These are phyloP conservation scores for Okamejei kenojei DNA, from an alignment of 2,797 vertebrate genomes.

Conservation along the genomic window DNA sequence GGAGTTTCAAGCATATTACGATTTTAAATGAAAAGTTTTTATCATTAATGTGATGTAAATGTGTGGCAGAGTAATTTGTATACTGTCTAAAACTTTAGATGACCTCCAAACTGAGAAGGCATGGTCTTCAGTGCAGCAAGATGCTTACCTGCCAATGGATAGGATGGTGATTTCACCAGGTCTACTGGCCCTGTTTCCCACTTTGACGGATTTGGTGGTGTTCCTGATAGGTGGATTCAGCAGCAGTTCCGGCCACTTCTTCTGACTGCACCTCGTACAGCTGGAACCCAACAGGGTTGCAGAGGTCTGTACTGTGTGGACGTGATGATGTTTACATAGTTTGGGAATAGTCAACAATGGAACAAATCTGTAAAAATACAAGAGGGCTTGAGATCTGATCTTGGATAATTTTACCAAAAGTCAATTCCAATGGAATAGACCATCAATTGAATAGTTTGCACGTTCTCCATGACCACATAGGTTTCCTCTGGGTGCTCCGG, in stretches of 20 bases:
- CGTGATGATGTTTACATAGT: conserved; percentile 78
- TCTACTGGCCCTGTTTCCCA: conserved; percentile 42
- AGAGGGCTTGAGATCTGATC: neutral
- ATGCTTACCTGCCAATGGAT: conserved; percentile 76
- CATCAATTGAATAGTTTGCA: neutral
- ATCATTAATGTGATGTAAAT: too few species aligned
- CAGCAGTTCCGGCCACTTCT: conserved; percentile 77
- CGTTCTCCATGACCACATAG: too few species aligned
- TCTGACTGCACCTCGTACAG: conserved; percentile 84
- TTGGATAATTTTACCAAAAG: neutral
- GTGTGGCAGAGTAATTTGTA: neutral
- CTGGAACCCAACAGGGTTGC: conserved; percentile 64
- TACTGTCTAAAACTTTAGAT: neutral
- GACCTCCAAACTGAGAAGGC: neutral
- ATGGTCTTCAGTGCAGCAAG: neutral
- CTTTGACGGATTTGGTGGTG: conserved; percentile 52
- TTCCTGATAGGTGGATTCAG: conserved; percentile 44
- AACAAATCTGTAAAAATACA: conserved; percentile 52
- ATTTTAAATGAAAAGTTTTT: too few species aligned
- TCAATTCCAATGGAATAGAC: neutral
- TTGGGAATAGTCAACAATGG: conserved; percentile 62
- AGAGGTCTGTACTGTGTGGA: conserved; percentile 78
- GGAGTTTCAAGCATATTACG: too few species aligned
- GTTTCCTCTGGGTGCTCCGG: too few species aligned
- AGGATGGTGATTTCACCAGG: conserved; percentile 69